Evolutionary conservation across 2,113 vertebrate species (phyloP), one percentile per base, ranked within the genome.

Genomic region (Chionodraco myersi): DNA sequence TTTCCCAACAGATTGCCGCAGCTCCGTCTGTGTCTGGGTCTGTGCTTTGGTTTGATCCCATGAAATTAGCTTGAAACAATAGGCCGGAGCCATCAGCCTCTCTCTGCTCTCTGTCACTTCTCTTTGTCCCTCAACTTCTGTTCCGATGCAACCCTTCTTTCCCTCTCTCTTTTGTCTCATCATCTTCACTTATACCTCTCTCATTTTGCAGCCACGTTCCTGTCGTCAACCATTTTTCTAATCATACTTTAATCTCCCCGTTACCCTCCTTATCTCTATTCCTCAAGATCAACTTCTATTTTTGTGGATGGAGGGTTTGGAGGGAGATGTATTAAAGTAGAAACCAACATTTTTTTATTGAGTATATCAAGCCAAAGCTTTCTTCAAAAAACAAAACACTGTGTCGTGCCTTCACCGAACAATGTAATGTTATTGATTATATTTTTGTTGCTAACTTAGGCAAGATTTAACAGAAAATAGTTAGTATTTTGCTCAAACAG

Each of bases 21-120:
- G 86, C 83, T 86, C 76, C 45, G 65, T 86, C 85, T 86, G 62
- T 86, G 90, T 91, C 92, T 92, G 87, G 85, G 63, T 56, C 85
- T 76, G 77, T 67, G 80, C 89, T 87, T 86, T 82, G 84, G 86
- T 92, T 92, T 91, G 87, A 91, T 89, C 91, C 89, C 81, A 80
- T 79, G 82, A 93, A 90, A 91, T 93, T 91, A 91, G 78, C 82
- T 82, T 86, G 82, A 89, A 90, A 91, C 90, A 91, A 92, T 89
- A 53, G 84, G 75, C 70, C 83, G 18, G 3, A 81, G 72, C 71
- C 45, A 47, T 82, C 72, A 71, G 36, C 52, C 84, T 69, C 77
- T 59, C 51, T 79, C 72, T 83, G 63, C 72, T 56, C 64, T 75
- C 77, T 76, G 72, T 84, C 87, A 52, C 1, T 53, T 83, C 60